Base-by-base conservation (phyloP, 2,797 vertebrate genomes). In the Microcaecilia unicolor region DNA sequence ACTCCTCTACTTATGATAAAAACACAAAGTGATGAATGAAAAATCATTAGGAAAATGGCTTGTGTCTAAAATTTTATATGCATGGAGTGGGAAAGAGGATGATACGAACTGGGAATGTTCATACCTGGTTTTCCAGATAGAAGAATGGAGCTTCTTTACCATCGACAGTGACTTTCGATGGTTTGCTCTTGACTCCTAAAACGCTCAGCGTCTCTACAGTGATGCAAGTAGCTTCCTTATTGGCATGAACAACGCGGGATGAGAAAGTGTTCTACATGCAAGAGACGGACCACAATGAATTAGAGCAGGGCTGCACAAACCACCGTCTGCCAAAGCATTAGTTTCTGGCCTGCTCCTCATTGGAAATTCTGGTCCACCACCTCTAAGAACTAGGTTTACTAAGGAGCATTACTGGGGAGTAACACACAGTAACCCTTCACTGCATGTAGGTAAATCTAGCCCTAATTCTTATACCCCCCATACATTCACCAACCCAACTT, bases 81-180 rank as follows among this genome's bases (percentile, higher is more conserved):
- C 12, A 3, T 3, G 23, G 20, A 8, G 3, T 4, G 5, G 10
- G 6, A 20, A 19, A 19, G 4, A 20, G 20, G 28, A 29, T 4
- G 18, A 10, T 6, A 7, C n/a, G 2, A 6, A 8, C 17, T 13
- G 6, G 5, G 2, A 6, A 1, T 3, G 4, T 2, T 10, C 3
- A 34, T 58, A 90, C 89, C 86, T 89, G 70, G 44, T 85, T 89
- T 36, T 33, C 18, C 41, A 56, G 50, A 64, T 90, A 92, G 34
- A 54, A 64, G 51, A 92, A 93, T 0, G 28, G 10, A 5, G 72
- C 71, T 17, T 88, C 83, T 4, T 74, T 72, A 21, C 76, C 79
- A 4, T 92, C 87, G 41, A 92, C 82, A 0, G 79, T 66, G 27
- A 93, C 86, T 1, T 34, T 70, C 41, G 44, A 69, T 0, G 90